Evolutionary conservation across 2,888 invertebrate species (phyloP), one percentile per base, ranked within the genome.

Genomic region (Oxystoma pomonae): DNA sequence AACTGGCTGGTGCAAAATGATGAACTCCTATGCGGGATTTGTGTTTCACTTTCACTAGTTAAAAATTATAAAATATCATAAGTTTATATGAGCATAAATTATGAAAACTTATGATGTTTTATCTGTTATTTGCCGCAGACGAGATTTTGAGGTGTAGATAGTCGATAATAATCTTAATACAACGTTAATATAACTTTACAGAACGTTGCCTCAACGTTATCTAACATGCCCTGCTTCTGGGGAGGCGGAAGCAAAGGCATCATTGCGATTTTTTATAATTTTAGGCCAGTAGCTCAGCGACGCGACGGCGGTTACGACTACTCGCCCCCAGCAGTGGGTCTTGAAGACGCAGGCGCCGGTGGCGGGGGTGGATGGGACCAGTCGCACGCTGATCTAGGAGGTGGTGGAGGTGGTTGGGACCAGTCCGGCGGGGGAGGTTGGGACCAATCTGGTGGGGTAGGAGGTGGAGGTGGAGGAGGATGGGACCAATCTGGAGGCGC

Each of bases 201-300:
- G n/a, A n/a, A n/a, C n/a, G n/a, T n/a, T n/a, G n/a, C n/a, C n/a
- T n/a, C n/a, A n/a, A n/a, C n/a, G n/a, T n/a, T n/a, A n/a, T n/a
- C n/a, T n/a, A n/a, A n/a, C n/a, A n/a, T n/a, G n/a, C n/a, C n/a
- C n/a, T 66, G 20, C 67, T 70, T 63, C 63, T 71, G 35, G 65
- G 68, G 51, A 51, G 69, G 71, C 52, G 70, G 69, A 16, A 70
- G 70, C 22, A 69, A 73, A 56, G 9, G 50, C 50, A 12, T 50
- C 16, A 50, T 50, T 50, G n/a, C 16, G 16, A 50, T 50, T 12
- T 50, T 50, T 50, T 50, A 50, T 50, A 50, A 12, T 50, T 50
- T 50, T 50, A 12, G 55, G 16, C 16, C 9, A 7, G 9, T 16
- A 57, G 20, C 57, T 12, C 35, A 35, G 12, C 35, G 35, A 12